Base-by-base conservation (phyloP, 1,140 invertebrate genomes). In the Acyrthosiphon pisum region DNA sequence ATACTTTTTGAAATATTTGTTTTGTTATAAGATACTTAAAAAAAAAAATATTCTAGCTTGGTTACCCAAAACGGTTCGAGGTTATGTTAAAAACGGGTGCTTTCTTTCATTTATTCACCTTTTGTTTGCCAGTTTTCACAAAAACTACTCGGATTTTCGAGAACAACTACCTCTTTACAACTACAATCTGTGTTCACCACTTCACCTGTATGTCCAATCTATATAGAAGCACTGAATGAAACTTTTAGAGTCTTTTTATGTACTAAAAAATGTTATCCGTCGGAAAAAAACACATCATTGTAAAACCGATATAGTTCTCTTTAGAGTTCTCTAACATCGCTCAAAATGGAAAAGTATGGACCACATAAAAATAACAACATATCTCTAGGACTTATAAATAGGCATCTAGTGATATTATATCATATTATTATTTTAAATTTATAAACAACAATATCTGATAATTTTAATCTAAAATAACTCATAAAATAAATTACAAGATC, bases 181-280 rank as follows among this genome's bases (percentile, higher is more conserved):
- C n/a, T n/a, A 18, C 60, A 76, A 76, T n/a, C n/a, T 76, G 60
- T 76, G 60, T 76, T n/a, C 14, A 76, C n/a, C n/a, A 76, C 60
- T 76, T 76, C n/a, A 76, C n/a, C 60, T 76, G n/a, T 76, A 76
- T 76, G 60, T 35, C 4, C 30, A 35, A 76, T 76, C 30, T 76
- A n/a, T 76, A n/a, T 76, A n/a, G 30, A 76, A 76, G 18, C 60
- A 76, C 30, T 76, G n/a, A n/a, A 76, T n/a, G n/a, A n/a, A 76
- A 76, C 60, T 76, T 76, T 76, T 76, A 76, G 60, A n/a, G 11
- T n/a, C n/a, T 76, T 76, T 76, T 76, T 76, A 76, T n/a, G 60
- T n/a, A 76, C 14, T 76, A 14, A 76, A 60, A 76, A 76, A n/a
- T 76, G 60, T 76, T n/a, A n/a, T 76, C 14, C n/a, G 60, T n/a